Evolutionary conservation across 2,113 vertebrate genomes (phyloP).

Genomic region (Gopherus flavomarginatus): DNA sequence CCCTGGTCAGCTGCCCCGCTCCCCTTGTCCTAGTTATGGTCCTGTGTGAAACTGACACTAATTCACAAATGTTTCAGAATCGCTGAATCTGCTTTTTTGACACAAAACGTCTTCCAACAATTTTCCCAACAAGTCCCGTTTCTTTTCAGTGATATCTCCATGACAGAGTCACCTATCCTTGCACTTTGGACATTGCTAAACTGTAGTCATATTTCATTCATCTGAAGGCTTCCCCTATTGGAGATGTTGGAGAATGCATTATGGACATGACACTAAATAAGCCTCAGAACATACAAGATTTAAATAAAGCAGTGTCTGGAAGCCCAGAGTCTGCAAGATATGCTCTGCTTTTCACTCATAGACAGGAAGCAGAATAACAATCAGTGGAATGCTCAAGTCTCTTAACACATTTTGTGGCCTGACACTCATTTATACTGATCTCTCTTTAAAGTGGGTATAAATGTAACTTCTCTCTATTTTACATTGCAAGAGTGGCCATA

Average conservation of each 20-base stretch:
- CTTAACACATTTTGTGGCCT: not conserved
- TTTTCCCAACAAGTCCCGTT: not conserved
- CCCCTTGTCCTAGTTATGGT: too few species aligned
- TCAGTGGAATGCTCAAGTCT: not conserved
- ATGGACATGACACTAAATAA: not conserved
- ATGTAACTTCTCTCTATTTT: conserved; percentile 4
- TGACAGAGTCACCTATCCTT: not conserved
- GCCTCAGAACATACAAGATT: not conserved
- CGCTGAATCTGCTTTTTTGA: too few species aligned
- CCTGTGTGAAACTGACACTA: too few species aligned
- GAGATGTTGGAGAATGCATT: not conserved
- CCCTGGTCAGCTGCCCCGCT: too few species aligned
- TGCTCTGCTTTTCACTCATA: not conserved
- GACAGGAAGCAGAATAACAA: conserved; percentile 11
- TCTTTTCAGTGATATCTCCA: conserved; percentile 7
- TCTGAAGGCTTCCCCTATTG: not conserved
- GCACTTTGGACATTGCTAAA: not conserved
- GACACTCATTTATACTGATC: not conserved
- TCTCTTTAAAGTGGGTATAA: conserved; percentile 1
- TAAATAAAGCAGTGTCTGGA: not conserved
- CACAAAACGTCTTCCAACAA: too few species aligned
- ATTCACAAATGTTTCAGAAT: too few species aligned
- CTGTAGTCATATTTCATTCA: conserved; percentile 36
- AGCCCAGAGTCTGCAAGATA: not conserved
- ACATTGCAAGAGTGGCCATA: not conserved